Percentiles rank a stretch among this genome's conserved stretches.
phyloP scores from a whole-genome alignment of 2,113 vertebrate genomes.

The Tachycineta bicolor region DNA sequence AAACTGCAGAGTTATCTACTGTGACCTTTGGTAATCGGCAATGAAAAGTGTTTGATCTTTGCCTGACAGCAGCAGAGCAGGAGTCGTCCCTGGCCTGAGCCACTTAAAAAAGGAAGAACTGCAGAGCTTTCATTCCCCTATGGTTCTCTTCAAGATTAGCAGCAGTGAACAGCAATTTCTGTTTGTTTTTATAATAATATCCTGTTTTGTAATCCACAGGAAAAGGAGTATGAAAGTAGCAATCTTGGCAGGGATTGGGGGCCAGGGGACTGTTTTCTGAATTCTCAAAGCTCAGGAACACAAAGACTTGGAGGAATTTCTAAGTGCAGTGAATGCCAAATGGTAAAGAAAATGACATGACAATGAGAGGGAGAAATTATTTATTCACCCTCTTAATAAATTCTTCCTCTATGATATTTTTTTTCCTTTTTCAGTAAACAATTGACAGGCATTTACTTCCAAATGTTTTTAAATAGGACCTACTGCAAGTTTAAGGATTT shows the following conservation, averaged over 20 bases:
- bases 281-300: constrained; percentile 34
- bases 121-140: not conserved
- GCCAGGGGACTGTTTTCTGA: constrained; percentile 34
- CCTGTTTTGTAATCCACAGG: constrained; percentile 68
- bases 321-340: constrained; percentile 12
- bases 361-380: constrained; percentile 8
- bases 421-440: not conserved
- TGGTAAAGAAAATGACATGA: constrained; percentile 43
- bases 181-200: constrained; percentile 65
- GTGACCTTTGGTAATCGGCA: not conserved
- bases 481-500: not conserved
- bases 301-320: constrained; percentile 51
- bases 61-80: constrained; percentile 13
- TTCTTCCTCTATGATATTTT: not conserved
- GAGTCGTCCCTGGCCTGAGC: not conserved
- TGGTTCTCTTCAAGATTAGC: constrained; percentile 20
- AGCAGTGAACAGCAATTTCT: constrained; percentile 38
- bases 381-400: not conserved
- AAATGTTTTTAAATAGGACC: not conserved
- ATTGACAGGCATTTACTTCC: not conserved
- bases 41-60: constrained; percentile 30
- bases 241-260: constrained; percentile 24
- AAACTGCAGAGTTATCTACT: not conserved
- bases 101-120: not conserved
- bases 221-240: constrained; percentile 64